Percentiles rank a stretch among this genome's conserved stretches.
These are phyloP conservation scores for Helicoverpa assulta DNA, from an alignment of 2,888 invertebrate genomes.

Conservation along the genomic window DNA sequence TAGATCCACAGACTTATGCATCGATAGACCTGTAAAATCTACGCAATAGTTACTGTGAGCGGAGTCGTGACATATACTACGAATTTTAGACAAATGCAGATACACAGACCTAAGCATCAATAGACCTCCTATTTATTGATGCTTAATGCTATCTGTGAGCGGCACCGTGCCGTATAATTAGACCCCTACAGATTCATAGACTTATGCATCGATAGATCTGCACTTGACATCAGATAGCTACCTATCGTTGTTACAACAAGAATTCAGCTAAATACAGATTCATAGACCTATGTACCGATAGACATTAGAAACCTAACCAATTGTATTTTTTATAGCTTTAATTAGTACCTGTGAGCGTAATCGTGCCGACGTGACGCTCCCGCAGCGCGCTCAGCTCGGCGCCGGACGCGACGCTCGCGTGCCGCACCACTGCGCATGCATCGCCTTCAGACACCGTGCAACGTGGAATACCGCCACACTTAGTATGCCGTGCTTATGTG, in stretches of 20 bases:
- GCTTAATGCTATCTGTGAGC: too few relatives aligned
- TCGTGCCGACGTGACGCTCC: slow-evolving; percentile 72
- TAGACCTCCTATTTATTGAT: too few relatives aligned
- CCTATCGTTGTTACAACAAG: too few relatives aligned
- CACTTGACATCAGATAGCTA: too few relatives aligned
- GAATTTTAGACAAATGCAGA: too few relatives aligned
- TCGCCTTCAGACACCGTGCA: slow-evolving; percentile 66
- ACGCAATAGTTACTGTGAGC: too few relatives aligned
- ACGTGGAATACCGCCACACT: slow-evolving; percentile 60
- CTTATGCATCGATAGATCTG: background rate
- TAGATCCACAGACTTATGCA: background rate
- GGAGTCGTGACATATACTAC: too few relatives aligned
- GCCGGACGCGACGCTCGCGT: slow-evolving; percentile 84
- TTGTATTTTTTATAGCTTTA: background rate
- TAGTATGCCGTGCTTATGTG: slow-evolving; percentile 21
- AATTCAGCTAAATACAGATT: too few relatives aligned
- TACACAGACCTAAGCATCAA: background rate
- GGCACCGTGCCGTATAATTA: too few relatives aligned
- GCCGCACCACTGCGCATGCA: slow-evolving; percentile 88
- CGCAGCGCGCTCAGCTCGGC: slow-evolving; percentile 79
- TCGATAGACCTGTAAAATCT: background rate
- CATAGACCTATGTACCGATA: background rate
- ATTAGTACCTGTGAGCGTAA: slow-evolving; percentile 77
- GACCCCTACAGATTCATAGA: background rate
- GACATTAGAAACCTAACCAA: background rate